Evolutionary conservation across 1,140 invertebrate genomes (phyloP).

Genomic region (Homarus americanus): DNA sequence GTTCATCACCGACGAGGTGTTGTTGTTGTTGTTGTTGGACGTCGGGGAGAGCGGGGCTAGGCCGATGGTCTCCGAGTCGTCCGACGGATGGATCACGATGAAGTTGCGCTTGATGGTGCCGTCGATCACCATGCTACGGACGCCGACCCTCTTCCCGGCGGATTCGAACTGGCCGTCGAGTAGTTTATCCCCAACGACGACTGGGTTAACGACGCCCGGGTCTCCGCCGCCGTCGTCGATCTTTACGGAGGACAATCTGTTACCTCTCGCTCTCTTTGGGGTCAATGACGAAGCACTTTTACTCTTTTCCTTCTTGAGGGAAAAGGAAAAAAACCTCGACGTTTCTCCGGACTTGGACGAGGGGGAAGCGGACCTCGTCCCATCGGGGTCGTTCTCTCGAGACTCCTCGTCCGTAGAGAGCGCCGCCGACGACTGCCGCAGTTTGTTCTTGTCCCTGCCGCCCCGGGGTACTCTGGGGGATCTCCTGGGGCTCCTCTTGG

Average conservation of each 20-base stretch:
- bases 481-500: conserved; percentile 38
- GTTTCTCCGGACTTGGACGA: conserved; percentile 16
- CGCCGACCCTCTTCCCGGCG: conserved; percentile 55
- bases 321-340: conserved; percentile 46
- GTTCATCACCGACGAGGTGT: neutral
- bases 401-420: conserved; percentile 1
- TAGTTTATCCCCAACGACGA: neutral
- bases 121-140: conserved; percentile 60
- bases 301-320: conserved; percentile 56
- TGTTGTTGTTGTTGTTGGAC: neutral
- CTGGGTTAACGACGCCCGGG: conserved; percentile 5
- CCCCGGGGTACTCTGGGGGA: conserved; percentile 41
- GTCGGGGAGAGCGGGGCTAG: conserved; percentile 31
- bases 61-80: conserved; percentile 62
- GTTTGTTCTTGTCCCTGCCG: conserved; percentile 13
- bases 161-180: conserved; percentile 14
- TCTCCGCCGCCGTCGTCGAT: neutral
- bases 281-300: conserved; percentile 50
- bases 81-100: conserved; percentile 61
- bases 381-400: neutral
- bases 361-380: conserved; percentile 57
- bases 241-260: neutral
- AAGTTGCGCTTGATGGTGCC: conserved; percentile 65
- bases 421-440: conserved; percentile 18
- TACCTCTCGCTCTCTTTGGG: conserved; percentile 34